Percentiles rank a stretch among this genome's conserved stretches.
phyloP scores from a whole-genome alignment of 1,140 invertebrate species.

The Hypothenemus hampei region DNA sequence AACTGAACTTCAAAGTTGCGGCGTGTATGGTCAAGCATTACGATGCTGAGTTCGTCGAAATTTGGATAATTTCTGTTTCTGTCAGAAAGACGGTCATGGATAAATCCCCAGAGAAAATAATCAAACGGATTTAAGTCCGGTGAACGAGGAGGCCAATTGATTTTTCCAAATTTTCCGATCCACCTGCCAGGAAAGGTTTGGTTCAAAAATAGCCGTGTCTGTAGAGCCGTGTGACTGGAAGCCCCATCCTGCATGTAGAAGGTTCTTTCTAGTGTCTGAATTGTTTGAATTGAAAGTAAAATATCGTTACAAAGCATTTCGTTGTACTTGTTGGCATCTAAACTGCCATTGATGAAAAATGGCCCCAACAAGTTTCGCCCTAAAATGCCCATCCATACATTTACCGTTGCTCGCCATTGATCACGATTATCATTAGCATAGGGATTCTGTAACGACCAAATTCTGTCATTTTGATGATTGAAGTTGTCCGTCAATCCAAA shows the following conservation, averaged over 20 bases:
- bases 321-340: neutral
- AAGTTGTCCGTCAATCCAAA: neutral
- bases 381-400: neutral
- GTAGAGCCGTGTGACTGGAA: neutral
- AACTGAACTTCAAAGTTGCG: neutral
- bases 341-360: neutral
- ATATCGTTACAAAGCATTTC: neutral
- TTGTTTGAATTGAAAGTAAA: neutral
- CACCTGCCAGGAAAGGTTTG: neutral
- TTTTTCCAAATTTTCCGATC: neutral
- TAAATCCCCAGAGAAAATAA: neutral
- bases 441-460: neutral
- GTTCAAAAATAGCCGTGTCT: neutral
- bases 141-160: neutral
- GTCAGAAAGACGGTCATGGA: neutral
- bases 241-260: conserved; percentile 1
- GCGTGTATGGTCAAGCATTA: neutral
- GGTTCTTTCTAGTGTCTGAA: neutral
- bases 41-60: neutral
- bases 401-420: neutral
- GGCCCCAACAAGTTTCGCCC: neutral
- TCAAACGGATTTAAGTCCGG: neutral
- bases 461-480: neutral
- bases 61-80: neutral
- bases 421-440: neutral